Evolutionary conservation across 92 coral and sea anemone genomes (phyloP), one percentile per base, ranked within the genome.

Genomic region (Parazoanthus atlanticus): DNA sequence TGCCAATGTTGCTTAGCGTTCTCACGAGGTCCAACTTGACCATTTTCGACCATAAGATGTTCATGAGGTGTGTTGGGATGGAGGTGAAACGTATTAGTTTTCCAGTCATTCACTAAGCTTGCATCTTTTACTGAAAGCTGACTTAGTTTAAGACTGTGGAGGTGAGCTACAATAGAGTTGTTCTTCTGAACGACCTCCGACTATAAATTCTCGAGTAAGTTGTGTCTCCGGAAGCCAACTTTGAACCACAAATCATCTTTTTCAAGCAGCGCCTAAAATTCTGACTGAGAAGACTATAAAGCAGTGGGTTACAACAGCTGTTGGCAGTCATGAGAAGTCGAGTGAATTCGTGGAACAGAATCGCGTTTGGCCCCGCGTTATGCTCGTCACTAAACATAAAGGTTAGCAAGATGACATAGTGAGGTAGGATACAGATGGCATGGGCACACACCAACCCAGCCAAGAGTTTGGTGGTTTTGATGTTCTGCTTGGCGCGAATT

Each of bases 241-340:
- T 75, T 75, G 46, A 32, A 33, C 79, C 79, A n/a, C n/a, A 75
- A 36, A 75, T 3, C 79, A 75, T 75, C 17, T 47, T 36, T 33
- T 75, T 33, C 79, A 75, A 75, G 79, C 79, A 74, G 56, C 71
- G 88, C 26, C 93, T 33, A 67, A 91, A 91, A 74, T 87, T 90
- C 34, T 85, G 82, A 65, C 93, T 91, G 29, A 91, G 74, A 28
- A 80, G 90, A 34, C 93, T 88, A 43, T 91, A 91, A 49, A 91
- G 79, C 38, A 91, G 72, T 41, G 93, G 93, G 73, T 91, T 91
- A 28, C 88, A 78, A 61, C 93, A 91, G 49, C 93, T 91, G 66
- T 91, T 91, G 8, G 81, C 88, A 9, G 90, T 88, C 90, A 91
- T 77, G 8, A 91, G 82, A 9, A 91, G 79, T 8, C 93, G 90